Base-by-base conservation (phyloP, 2,888 invertebrate species). In the Ferrisia virgata region DNA sequence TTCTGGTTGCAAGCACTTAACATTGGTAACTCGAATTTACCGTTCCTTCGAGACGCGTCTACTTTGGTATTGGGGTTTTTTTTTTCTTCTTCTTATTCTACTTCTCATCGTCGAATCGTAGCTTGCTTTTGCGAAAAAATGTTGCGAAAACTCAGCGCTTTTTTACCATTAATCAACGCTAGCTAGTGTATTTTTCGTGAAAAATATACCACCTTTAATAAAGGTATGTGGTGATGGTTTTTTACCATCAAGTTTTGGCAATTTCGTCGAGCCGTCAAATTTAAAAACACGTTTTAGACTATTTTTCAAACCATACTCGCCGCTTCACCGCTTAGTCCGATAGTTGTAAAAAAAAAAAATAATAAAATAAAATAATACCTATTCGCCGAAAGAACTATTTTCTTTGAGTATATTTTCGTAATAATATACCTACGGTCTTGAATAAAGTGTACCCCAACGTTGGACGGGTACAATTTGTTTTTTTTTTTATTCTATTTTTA, bases 131-230 rank as follows among this genome's bases (percentile, higher is more conserved):
- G 58, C 25, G 9, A 47, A 47, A 3, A 25, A 64, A 28, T 64
- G 58, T 64, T 64, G 11, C 58, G 58, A 64, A 64, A 64, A 64
- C 58, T 64, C 58, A 64, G 72, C 72, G 36, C 33, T 72, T 72
- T 72, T 72, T 31, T 33, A 33, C 72, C 72, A 72, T 72, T 72
- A 72, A 72, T 72, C 72, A 72, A 72, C 72, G n/a, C n/a, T 72
- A 72, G n/a, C n/a, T 72, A 72, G 72, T 64, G 28, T 64, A 64
- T 64, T 64, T 40, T 64, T 64, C 28, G 58, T 64, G 58, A 64
- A 64, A 64, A 64, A 64, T 64, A 64, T 64, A 64, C 58, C 58
- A 64, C 58, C 58, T 64, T 64, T 64, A 64, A 64, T 64, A 64
- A 64, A 64, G 58, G 58, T 28, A 64, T 64, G 58, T 64, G 58